Conservation (phyloP, 2,797 vertebrate genomes). For the Todus mexicanus region DNA sequence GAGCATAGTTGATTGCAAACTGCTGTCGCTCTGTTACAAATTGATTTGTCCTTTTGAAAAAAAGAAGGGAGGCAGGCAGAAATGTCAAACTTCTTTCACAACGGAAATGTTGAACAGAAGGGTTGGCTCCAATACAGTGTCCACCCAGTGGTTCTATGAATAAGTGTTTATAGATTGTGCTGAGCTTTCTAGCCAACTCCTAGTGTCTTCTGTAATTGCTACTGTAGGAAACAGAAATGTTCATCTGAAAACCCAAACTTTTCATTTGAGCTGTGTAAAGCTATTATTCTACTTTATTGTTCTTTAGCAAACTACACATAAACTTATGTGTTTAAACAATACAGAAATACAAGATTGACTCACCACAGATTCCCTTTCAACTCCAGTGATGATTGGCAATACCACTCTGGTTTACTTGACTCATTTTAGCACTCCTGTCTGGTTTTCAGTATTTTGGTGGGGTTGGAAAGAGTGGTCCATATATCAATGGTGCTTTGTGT, state of each 20-base stretch:
- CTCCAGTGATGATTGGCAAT: not conserved
- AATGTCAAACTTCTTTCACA: conserved; percentile 69
- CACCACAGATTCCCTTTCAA: not conserved
- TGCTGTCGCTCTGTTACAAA: conserved; percentile 40
- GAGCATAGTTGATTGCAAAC: conserved; percentile 63
- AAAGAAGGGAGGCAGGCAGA: not conserved
- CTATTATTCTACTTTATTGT: conserved; percentile 53
- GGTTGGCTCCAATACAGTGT: conserved; percentile 58
- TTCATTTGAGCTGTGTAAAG: conserved; percentile 59
- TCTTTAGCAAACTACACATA: conserved; percentile 59
- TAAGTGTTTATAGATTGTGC: conserved; percentile 73
- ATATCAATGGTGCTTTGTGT: not conserved
- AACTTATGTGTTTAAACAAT: conserved; percentile 34
- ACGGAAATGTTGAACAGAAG: conserved; percentile 54
- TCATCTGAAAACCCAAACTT: conserved; percentile 63
- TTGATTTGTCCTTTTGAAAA: conserved; percentile 46
- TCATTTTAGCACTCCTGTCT: not conserved
- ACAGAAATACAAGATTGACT: not conserved
- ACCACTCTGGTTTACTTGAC: not conserved
- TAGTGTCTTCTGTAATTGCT: conserved; percentile 76
- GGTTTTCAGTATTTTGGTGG: not conserved
- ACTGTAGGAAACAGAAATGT: conserved; percentile 73
- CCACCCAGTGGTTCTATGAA: conserved; percentile 75
- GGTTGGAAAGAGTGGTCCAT: not conserved
- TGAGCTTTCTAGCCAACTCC: conserved; percentile 67